These are phyloP conservation scores for Phymorhynchus buccinoides DNA, from an alignment of 1,140 invertebrate genomes.

Conservation along the genomic window DNA sequence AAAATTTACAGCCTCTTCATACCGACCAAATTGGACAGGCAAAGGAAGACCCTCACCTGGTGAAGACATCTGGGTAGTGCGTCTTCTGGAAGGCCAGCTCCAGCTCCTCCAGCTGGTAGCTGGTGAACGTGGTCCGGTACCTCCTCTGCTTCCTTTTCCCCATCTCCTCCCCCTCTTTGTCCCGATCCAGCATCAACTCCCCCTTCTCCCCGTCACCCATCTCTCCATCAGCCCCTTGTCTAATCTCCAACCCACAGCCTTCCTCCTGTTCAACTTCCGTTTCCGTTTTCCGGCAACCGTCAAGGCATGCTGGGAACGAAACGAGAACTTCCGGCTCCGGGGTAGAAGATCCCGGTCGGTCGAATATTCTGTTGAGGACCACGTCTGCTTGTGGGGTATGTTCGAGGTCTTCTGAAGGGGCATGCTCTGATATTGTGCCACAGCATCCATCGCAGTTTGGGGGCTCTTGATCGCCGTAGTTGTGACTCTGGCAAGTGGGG, in stretches of 20 bases:
- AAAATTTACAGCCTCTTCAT: no score
- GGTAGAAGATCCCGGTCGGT: background rate
- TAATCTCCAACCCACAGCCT: background rate
- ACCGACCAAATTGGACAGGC: no score
- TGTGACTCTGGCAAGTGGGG: no score
- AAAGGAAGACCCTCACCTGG: constrained; percentile 58
- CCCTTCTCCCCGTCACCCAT: background rate
- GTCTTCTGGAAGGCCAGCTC: constrained; percentile 70
- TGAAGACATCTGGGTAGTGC: constrained; percentile 71
- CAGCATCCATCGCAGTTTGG: background rate
- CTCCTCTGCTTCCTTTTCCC: constrained; percentile 63
- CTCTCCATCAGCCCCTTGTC: background rate
- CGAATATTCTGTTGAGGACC: no score
- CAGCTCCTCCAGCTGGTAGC: constrained; percentile 68
- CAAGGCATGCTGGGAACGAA: background rate
- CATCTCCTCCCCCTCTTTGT: constrained; percentile 56
- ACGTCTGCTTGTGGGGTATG: background rate
- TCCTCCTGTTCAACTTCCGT: background rate
- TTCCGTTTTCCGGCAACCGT: background rate
- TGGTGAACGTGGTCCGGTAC: constrained; percentile 70
- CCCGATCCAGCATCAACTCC: constrained; percentile 40
- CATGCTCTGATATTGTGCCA: background rate
- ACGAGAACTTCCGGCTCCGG: background rate
- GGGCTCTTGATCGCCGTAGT: background rate
- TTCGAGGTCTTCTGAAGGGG: background rate